A percentile compares a stretch with the other conserved stretches of the same genome.
phyloP scores from a whole-genome alignment of 2,888 invertebrate species.

The Eustalomyia histrio region DNA sequence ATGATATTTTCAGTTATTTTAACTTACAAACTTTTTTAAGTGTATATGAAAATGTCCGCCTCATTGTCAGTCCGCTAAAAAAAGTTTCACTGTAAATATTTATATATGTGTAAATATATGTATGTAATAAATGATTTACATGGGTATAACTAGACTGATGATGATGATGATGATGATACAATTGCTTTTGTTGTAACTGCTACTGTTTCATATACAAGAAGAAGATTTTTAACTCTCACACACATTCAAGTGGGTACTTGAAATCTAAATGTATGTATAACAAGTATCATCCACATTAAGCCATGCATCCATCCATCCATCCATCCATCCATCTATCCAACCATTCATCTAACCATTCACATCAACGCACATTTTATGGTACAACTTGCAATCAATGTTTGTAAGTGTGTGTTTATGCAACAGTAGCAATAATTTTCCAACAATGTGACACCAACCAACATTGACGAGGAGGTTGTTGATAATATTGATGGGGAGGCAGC shows the following conservation, averaged over 20 bases:
- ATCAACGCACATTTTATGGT: conserved; percentile 28
- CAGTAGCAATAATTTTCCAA: conserved; percentile 53
- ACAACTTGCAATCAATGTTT: conserved; percentile 1
- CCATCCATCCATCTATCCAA: conserved; percentile 34
- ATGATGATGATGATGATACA: conserved; percentile 45
- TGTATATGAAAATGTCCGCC: too few species aligned
- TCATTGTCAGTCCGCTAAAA: background rate
- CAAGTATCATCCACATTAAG: conserved; percentile 49
- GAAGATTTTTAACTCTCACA: conserved; percentile 40
- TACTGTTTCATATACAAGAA: conserved; percentile 36
- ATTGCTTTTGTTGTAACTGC: conserved; percentile 55
- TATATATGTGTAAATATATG: background rate
- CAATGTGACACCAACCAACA: conserved; percentile 56
- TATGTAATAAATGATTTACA: background rate
- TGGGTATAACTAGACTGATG: conserved; percentile 19
- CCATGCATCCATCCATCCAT: conserved; percentile 27
- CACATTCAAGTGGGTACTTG: conserved; percentile 53
- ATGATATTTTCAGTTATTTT: too few species aligned
- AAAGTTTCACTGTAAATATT: background rate
- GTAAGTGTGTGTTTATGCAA: background rate
- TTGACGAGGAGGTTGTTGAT: background rate
- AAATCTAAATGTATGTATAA: conserved; percentile 28
- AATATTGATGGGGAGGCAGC: background rate
- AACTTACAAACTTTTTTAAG: too few species aligned
- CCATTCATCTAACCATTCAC: conserved; percentile 13